Conservation (phyloP, 2,888 invertebrate genomes). For the Patella caerulea region DNA sequence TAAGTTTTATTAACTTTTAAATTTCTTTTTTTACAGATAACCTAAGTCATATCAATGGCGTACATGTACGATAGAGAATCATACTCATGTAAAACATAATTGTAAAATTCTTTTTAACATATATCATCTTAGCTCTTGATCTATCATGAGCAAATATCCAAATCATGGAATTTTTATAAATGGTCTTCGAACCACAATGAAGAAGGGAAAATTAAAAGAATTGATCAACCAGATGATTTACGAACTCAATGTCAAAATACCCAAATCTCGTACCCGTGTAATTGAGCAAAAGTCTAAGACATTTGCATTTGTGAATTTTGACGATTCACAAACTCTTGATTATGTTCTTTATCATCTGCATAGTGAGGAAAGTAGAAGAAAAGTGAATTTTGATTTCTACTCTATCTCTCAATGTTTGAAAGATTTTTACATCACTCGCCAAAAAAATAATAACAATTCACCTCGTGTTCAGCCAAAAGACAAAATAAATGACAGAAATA, state of each 20-base stretch:
- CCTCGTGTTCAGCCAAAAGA: not conserved
- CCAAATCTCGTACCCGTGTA: slow-evolving; percentile 19
- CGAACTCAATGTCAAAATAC: slow-evolving; percentile 19
- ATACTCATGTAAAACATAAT: too few species aligned
- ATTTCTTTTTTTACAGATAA: too few species aligned
- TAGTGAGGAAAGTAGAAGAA: not conserved
- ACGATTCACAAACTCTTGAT: slow-evolving; percentile 41
- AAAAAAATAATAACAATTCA: too few species aligned
- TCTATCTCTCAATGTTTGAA: not conserved
- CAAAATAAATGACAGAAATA: not conserved
- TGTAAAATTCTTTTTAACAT: not conserved
- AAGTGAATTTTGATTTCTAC: slow-evolving; percentile 14
- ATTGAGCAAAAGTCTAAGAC: slow-evolving; percentile 6
- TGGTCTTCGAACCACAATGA: slow-evolving; percentile 39
- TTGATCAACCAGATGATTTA: slow-evolving; percentile 40
- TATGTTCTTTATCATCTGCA: slow-evolving; percentile 35
- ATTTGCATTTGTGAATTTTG: slow-evolving; percentile 45
- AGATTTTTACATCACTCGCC: too few species aligned
- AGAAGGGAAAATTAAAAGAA: slow-evolving; percentile 39
- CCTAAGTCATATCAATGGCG: too few species aligned
- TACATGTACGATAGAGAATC: too few species aligned
- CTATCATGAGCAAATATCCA: too few species aligned
- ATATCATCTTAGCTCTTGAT: not conserved
- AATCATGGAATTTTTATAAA: slow-evolving; percentile 46
- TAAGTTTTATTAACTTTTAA: too few species aligned